These are phyloP conservation scores for Siniperca scherzeri DNA, from an alignment of 2,797 vertebrate genomes.

Conservation along the genomic window DNA sequence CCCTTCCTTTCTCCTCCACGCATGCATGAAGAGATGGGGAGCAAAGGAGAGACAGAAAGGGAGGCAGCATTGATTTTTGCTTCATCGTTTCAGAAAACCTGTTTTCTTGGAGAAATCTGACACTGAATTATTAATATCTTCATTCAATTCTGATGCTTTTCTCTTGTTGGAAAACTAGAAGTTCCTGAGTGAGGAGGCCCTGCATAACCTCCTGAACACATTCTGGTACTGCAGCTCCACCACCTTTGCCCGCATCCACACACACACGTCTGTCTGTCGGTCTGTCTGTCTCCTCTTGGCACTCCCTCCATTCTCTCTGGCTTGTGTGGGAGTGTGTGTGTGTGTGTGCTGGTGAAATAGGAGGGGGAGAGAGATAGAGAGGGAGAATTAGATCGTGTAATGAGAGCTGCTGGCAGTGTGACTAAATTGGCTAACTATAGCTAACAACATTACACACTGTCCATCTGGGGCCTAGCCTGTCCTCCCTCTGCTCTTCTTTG, in stretches of 20 bases:
- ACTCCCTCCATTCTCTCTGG: constrained; percentile 72
- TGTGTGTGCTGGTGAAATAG: constrained; percentile 66
- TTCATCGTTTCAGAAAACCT: constrained; percentile 82
- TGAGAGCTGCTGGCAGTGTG: constrained; percentile 84
- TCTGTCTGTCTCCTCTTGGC: constrained; percentile 74
- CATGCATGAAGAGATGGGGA: constrained; percentile 59
- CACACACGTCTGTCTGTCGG: constrained; percentile 39
- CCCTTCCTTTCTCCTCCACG: constrained; percentile 47
- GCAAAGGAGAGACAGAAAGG: constrained; percentile 41
- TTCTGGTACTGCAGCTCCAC: constrained; percentile 43
- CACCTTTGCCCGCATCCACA: constrained; percentile 47
- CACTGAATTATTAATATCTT: constrained; percentile 88
- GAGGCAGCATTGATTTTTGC: constrained; percentile 84
- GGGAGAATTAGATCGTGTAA: constrained; percentile 87
- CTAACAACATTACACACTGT: constrained; percentile 87
- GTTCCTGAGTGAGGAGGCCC: constrained; percentile 77
- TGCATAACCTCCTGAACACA: constrained; percentile 59
- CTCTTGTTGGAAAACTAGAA: constrained; percentile 79
- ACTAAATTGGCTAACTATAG: constrained; percentile 85
- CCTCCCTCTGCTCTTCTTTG: constrained; percentile 77
- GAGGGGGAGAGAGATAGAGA: constrained; percentile 67
- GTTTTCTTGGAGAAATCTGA: constrained; percentile 84
- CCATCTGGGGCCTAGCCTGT: constrained; percentile 84
- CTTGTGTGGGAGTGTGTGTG: constrained; percentile 72
- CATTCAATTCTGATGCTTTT: constrained; percentile 87